Conservation (phyloP, 2,113 vertebrate genomes). For the Tupaia tana region DNA sequence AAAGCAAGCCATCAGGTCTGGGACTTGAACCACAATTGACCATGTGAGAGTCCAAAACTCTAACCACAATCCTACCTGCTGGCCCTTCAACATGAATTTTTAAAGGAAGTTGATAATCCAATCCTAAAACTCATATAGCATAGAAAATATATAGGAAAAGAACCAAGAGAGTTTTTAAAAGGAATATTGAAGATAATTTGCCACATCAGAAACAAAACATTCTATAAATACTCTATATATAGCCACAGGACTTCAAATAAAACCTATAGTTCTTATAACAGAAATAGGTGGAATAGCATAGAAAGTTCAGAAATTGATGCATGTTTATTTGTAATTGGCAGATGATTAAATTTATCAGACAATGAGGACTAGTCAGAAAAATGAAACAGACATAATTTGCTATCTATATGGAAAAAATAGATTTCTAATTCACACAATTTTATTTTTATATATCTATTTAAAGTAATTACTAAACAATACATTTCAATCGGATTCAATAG, state of each 20-base stretch:
- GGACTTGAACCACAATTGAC: too few species aligned
- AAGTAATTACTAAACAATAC: background rate
- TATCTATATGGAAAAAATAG: background rate
- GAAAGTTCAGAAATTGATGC: background rate
- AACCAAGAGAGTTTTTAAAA: constrained; percentile 3
- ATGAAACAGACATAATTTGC: background rate
- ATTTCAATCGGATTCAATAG: background rate
- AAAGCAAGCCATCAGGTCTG: too few species aligned
- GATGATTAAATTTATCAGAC: background rate
- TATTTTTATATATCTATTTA: background rate
- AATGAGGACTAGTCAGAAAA: background rate
- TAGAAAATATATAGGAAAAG: background rate
- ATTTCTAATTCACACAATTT: background rate
- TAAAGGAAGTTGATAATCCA: constrained; percentile 4
- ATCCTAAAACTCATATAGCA: background rate
- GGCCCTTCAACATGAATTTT: background rate
- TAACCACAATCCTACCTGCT: too few species aligned
- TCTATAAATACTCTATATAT: background rate
- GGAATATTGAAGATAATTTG: background rate
- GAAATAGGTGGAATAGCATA: background rate
- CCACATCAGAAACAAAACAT: constrained; percentile 1
- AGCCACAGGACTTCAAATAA: background rate
- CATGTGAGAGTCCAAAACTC: too few species aligned
- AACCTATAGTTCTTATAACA: background rate
- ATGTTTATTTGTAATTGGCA: background rate